Conservation (phyloP, 2,888 invertebrate species). For the Venusia cambrica region DNA sequence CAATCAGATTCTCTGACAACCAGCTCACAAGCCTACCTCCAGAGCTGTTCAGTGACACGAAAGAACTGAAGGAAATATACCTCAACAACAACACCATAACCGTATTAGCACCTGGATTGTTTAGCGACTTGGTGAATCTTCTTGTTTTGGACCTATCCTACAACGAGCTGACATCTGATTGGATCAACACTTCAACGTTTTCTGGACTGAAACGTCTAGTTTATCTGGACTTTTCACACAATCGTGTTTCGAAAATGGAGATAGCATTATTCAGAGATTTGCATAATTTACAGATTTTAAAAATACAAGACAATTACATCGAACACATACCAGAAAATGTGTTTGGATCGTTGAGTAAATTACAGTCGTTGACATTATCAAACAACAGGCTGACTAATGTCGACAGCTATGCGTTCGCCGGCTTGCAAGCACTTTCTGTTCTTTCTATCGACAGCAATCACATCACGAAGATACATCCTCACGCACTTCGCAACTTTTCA, state of each 20-base stretch:
- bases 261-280: conserved; percentile 88
- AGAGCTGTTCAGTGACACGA: conserved; percentile 89
- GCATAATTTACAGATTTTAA: conserved; percentile 88
- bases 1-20: conserved; percentile 90
- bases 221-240: conserved; percentile 88
- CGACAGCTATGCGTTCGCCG: conserved; percentile 88
- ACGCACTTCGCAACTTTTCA: conserved; percentile 89
- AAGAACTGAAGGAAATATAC: conserved; percentile 89
- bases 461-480: conserved; percentile 87
- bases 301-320: conserved; percentile 89
- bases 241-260: conserved; percentile 88
- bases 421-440: conserved; percentile 87
- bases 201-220: conserved; percentile 88
- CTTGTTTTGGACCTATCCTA: conserved; percentile 88
- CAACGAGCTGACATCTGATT: conserved; percentile 90
- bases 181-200: conserved; percentile 91
- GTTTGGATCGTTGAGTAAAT: conserved; percentile 87
- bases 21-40: conserved; percentile 90
- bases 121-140: conserved; percentile 87
- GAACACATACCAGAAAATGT: conserved; percentile 89
- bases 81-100: conserved; percentile 91
- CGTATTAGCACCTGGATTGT: conserved; percentile 89
- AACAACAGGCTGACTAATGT: conserved; percentile 89
- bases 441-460: conserved; percentile 90
- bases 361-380: conserved; percentile 90